Evolutionary conservation across 2,888 invertebrate genomes (phyloP), one percentile per base, ranked within the genome.

Genomic region (Mythimna impura): DNA sequence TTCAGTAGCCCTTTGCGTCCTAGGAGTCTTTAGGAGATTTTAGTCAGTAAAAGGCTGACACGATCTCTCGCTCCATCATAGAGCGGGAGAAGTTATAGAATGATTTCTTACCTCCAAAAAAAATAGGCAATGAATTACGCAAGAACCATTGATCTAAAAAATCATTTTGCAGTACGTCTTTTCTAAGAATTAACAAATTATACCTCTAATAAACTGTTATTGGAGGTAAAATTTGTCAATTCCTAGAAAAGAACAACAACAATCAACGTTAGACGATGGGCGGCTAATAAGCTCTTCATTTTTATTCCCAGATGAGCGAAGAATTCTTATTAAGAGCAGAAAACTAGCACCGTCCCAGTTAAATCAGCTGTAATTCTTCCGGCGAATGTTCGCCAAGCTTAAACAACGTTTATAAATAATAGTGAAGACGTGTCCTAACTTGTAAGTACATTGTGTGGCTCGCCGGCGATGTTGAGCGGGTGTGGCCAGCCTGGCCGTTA

Each of bases 391-490:
- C 76, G 55, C 78, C 61, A 73, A 74, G 72, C 75, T 83, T 77
- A 80, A 80, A 74, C 73, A 76, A 80, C 78, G 76, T 80, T 84
- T 85, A 78, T 83, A 83, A 85, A 80, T 85, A 83, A 85, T 81
- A 83, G 72, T 78, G 74, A 20, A 61, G 63, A 85, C 83, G 84
- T 81, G 85, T 73, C 72, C 69, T 71, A 83, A 84, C 81, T 84
- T 74, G 78, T 78, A 85, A 84, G 66, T 80, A 81, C 83, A 83
- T 80, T 83, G 85, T 85, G 75, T 71, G 66, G 61, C 14, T 52
- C 36, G 52, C 52, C 62, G 47, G 64, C 58, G 12, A 61, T 64
- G 80, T 47, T 80, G 62, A 50, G 58, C 55, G 78, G 68, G 68
- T 54, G 84, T 55, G 64, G 36, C 25, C 50, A 12, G 47, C 34